Conservation (phyloP, 2,113 vertebrate species). For the Pelodiscus sinensis region DNA sequence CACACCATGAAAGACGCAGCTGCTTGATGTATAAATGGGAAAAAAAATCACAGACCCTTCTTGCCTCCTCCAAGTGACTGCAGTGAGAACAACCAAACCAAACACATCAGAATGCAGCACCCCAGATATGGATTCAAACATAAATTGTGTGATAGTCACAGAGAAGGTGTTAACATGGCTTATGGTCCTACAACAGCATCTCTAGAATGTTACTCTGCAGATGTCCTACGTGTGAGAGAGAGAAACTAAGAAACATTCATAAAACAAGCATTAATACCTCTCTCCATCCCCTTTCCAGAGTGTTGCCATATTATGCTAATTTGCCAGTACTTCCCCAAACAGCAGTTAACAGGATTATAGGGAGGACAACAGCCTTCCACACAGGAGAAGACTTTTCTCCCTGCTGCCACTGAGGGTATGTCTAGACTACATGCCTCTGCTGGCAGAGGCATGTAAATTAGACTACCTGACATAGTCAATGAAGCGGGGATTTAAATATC, state of each 20-base stretch:
- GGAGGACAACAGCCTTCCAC: background rate
- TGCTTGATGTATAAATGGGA: background rate
- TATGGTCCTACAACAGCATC: no score
- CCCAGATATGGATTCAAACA: background rate
- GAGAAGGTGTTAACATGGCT: background rate
- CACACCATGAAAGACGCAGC: background rate
- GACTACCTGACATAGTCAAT: no score
- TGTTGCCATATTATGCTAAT: no score
- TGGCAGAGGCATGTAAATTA: no score
- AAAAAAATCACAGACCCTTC: background rate
- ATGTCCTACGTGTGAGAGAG: background rate
- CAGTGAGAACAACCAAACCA: background rate
- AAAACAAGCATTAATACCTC: background rate
- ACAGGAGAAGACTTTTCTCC: background rate
- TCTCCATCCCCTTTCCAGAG: no score
- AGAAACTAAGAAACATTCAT: background rate
- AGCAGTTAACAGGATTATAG: background rate
- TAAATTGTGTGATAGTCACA: background rate
- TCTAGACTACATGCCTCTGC: no score
- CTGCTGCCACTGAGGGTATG: background rate
- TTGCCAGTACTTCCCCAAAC: background rate
- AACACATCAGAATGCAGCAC: background rate
- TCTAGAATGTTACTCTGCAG: no score
- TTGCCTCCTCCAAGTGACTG: background rate
- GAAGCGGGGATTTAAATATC: no score